Percentiles rank a stretch among this genome's conserved stretches.
Evolutionary conservation across 1,140 invertebrate species (phyloP).

Genomic region (Bicyclus anynana): DNA sequence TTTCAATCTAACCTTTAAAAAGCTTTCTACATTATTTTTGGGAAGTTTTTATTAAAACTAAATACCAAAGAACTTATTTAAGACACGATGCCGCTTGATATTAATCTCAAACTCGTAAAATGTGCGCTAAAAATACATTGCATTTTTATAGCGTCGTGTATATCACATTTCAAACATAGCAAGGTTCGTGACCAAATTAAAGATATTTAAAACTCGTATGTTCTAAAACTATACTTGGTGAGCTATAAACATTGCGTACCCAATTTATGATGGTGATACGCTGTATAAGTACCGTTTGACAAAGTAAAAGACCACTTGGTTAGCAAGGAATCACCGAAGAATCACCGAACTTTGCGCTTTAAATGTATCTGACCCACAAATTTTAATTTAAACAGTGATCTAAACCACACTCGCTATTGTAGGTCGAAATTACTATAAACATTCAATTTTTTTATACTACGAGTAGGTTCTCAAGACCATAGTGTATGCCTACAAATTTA

Average conservation of each 20-base stretch:
- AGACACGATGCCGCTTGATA: neutral
- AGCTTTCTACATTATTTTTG: neutral
- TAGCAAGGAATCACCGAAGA: too few species aligned
- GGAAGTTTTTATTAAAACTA: neutral
- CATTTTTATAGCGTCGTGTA: neutral
- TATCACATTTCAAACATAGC: neutral
- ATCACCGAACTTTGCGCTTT: too few species aligned
- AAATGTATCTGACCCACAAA: too few species aligned
- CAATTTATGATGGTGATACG: neutral
- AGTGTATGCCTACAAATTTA: too few species aligned
- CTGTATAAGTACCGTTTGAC: neutral
- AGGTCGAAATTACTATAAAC: too few species aligned
- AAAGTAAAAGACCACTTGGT: neutral
- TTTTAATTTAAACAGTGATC: too few species aligned
- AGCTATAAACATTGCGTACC: neutral
- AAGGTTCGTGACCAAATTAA: slow-evolving; percentile 1
- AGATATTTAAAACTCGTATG: slow-evolving; percentile 1
- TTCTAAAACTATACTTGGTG: neutral
- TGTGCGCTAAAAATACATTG: neutral
- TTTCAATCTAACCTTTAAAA: too few species aligned
- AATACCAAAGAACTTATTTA: neutral
- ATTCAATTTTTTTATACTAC: too few species aligned
- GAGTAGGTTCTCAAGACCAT: too few species aligned
- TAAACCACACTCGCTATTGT: too few species aligned
- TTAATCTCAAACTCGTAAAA: neutral